Conservation (phyloP, 1,140 invertebrate genomes). For the Geopemphigus sp. region DNA sequence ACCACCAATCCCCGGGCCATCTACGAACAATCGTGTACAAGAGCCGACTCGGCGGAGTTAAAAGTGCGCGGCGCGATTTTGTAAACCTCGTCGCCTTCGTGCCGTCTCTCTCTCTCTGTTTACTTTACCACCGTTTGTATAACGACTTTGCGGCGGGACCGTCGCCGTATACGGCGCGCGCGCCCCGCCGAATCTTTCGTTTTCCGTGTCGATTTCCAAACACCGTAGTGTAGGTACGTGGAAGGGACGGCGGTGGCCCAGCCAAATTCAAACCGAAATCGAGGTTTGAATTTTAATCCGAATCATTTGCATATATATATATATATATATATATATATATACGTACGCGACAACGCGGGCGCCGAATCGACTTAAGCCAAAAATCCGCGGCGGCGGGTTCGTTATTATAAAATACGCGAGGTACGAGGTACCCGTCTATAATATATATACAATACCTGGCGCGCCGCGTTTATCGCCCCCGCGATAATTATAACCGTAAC, state of each 20-base stretch:
- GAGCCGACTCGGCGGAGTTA: not conserved
- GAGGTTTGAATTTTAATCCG: conserved; percentile 48
- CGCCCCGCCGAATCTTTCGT: conserved; percentile 21
- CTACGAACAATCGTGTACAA: not conserved
- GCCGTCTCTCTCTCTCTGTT: not conserved
- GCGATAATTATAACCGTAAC: too few species aligned
- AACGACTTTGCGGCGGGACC: conserved; percentile 9
- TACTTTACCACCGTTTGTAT: not conserved
- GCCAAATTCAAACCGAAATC: too few species aligned
- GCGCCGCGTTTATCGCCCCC: too few species aligned
- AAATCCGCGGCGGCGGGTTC: not conserved
- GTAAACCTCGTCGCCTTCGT: not conserved
- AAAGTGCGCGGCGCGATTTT: not conserved
- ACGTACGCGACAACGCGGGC: not conserved
- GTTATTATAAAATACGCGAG: not conserved
- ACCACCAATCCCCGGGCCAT: too few species aligned
- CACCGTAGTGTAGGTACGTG: too few species aligned
- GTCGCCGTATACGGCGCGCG: too few species aligned
- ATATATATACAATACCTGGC: too few species aligned
- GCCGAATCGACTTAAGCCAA: conserved; percentile 32
- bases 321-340: not conserved
- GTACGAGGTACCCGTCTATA: too few species aligned
- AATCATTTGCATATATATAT: conserved; percentile 14
- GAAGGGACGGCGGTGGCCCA: too few species aligned
- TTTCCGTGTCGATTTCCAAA: not conserved